These are phyloP conservation scores for Caenorhabditis japonica DNA, from an alignment of 2,888 invertebrate genomes.

Conservation along the genomic window DNA sequence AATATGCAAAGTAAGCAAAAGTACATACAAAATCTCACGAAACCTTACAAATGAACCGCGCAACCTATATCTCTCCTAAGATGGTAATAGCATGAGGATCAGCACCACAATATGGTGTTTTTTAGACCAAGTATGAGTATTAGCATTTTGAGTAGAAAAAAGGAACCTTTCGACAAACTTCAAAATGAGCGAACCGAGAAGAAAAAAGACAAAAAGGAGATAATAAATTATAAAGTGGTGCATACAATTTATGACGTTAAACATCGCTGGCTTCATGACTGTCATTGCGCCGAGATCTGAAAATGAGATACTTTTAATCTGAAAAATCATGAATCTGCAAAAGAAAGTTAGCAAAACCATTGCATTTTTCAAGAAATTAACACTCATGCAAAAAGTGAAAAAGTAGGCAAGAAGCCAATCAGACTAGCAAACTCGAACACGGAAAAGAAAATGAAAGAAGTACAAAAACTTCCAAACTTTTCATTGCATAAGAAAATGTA, in stretches of 20 bases:
- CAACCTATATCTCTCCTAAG: slow-evolving; percentile 37
- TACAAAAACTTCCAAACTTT: slow-evolving; percentile 26
- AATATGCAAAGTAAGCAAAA: slow-evolving; percentile 21
- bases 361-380: slow-evolving; percentile 22
- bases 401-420: slow-evolving; percentile 3
- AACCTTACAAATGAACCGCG: slow-evolving; percentile 46
- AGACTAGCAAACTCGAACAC: slow-evolving; percentile 7
- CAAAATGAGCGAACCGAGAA: slow-evolving; percentile 3
- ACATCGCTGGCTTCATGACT: slow-evolving; percentile 56
- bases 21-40: slow-evolving; percentile 11
- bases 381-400: slow-evolving; percentile 37
- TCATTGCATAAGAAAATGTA: slow-evolving; percentile 10
- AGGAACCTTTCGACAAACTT: slow-evolving; percentile 11
- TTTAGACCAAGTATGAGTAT: slow-evolving; percentile 25
- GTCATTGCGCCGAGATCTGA: slow-evolving; percentile 57
- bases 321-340: background rate
- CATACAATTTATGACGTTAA: slow-evolving; percentile 11
- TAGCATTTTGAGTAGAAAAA: too few species aligned
- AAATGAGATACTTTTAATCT: slow-evolving; percentile 3
- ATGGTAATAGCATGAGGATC: slow-evolving; percentile 31
- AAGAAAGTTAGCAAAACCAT: slow-evolving; percentile 18
- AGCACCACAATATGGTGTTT: slow-evolving; percentile 30
- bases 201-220: background rate
- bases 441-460: slow-evolving; percentile 17
- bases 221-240: slow-evolving; percentile 45